Evolutionary conservation across 2,797 vertebrate genomes (phyloP).

Genomic region (Phataginus tetradactyla): DNA sequence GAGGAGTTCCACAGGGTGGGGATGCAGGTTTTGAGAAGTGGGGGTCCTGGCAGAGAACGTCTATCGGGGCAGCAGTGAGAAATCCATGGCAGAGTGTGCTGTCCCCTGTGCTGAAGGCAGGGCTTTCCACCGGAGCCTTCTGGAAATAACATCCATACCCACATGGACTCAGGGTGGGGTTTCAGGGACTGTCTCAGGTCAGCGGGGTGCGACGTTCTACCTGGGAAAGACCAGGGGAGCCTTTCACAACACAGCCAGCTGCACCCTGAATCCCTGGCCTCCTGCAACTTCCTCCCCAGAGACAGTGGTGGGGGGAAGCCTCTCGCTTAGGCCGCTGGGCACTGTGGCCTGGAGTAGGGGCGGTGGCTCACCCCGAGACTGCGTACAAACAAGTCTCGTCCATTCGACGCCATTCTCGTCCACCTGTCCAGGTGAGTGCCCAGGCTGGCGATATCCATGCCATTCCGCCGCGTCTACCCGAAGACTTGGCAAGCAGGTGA

Average conservation of each 20-base stretch:
- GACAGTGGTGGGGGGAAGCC: rapidly evolving
- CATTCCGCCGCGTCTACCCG: rapidly evolving
- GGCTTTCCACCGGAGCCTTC: not conserved
- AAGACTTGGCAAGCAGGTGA: rapidly evolving
- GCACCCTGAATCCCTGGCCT: no score
- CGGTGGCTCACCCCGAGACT: no score
- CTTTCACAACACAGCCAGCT: not conserved
- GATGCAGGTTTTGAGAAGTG: not conserved
- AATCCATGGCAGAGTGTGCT: rapidly evolving
- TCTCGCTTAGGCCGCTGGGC: not conserved
- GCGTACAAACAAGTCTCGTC: rapidly evolving
- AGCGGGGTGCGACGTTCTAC: not conserved
- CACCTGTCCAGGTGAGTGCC: rapidly evolving
- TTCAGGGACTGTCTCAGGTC: not conserved
- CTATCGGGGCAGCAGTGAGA: rapidly evolving
- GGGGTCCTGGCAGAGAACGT: rapidly evolving
- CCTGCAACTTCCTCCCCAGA: rapidly evolving
- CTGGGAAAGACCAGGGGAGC: not conserved
- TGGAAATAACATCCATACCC: not conserved
- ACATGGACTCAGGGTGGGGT: rapidly evolving
- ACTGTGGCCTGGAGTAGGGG: no score
- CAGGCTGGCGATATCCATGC: rapidly evolving
- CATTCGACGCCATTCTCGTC: rapidly evolving
- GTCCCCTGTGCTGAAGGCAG: rapidly evolving
- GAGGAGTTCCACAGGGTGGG: not conserved